Base-by-base conservation (phyloP, 1,140 invertebrate species). In the Ganaspis sp. region DNA sequence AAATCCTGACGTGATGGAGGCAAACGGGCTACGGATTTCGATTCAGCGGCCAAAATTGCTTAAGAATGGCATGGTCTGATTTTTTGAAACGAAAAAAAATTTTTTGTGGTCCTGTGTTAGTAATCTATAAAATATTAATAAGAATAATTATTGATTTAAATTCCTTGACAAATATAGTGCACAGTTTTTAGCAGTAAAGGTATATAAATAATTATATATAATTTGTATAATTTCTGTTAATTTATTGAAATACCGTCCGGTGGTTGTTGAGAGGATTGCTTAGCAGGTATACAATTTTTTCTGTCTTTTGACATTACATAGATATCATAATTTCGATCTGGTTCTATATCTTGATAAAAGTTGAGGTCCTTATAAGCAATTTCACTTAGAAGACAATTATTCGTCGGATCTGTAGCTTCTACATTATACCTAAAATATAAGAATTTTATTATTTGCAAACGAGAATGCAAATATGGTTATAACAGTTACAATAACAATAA, bases 311-410 rank as follows among this genome's bases (percentile, higher is more conserved):
- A 93, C 91, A 95, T 94, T 0, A 94, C 94, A 82, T 96, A 96
- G 21, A 96, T 94, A 82, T 96, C 95, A 70, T 95, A 96, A 81
- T 95, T 94, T n/a, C 94, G 93, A 85, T 95, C 94, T 1, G 94
- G 94, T 78, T 95, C 92, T 23, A 95, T 88, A 79, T 97, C 95
- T 5, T 93, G 93, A 77, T 96, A 95, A 84, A 95, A 93, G 81
- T 96, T 94, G 17, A 96, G 85, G 49, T 93, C 92, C 64, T 93
- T 92, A 76, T 95, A 94, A 0, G 93, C 92, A 12, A 93, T 86
- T 77, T 94, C 93, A 79, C 94, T 95, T 1, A 96, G 87, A 83
- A 95, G 94, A 83, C 96, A 96, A 85, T 96, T 96, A 77, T 96
- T 95, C 1, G 92, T 83, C 9, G 91, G 90, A 42, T 89, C 81